These are phyloP conservation scores for Lepidocolaptes lacrymiger DNA, from an alignment of 2,797 vertebrate genomes.

Conservation along the genomic window DNA sequence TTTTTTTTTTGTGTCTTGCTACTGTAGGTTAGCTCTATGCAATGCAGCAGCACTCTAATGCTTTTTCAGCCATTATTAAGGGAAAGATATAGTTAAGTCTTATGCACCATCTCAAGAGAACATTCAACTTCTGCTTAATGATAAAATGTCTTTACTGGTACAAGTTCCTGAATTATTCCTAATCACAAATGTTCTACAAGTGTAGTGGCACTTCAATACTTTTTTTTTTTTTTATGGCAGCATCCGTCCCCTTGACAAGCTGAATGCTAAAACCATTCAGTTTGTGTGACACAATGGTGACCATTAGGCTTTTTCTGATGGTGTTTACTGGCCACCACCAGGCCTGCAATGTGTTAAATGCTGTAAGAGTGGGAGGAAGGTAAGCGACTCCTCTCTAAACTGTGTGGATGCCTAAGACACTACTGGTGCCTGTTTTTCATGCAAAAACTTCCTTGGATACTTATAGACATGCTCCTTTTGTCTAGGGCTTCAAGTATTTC, in stretches of 20 bases:
- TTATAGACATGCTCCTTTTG: background rate
- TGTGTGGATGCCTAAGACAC: background rate
- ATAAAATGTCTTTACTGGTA: background rate
- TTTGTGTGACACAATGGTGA: background rate
- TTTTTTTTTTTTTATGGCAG: background rate
- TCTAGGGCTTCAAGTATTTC: background rate
- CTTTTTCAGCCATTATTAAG: slow-evolving; percentile 32
- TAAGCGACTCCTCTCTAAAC: background rate
- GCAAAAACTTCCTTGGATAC: background rate
- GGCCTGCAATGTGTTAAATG: background rate
- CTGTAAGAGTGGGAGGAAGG: background rate
- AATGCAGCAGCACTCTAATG: background rate
- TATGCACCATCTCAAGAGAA: background rate
- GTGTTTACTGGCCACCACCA: background rate
- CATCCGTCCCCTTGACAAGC: background rate
- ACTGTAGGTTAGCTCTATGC: background rate
- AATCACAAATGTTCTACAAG: background rate
- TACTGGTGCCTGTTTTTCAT: background rate
- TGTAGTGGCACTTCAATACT: background rate
- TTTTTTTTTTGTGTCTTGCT: background rate
- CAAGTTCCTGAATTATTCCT: background rate
- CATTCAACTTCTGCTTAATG: slow-evolving; percentile 9
- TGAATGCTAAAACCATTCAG: background rate
- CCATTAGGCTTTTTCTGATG: background rate
- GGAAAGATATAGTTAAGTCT: background rate